Evolutionary conservation across 2,888 invertebrate species (phyloP), one percentile per base, ranked within the genome.

Genomic region (Eupithecia dodoneata): DNA sequence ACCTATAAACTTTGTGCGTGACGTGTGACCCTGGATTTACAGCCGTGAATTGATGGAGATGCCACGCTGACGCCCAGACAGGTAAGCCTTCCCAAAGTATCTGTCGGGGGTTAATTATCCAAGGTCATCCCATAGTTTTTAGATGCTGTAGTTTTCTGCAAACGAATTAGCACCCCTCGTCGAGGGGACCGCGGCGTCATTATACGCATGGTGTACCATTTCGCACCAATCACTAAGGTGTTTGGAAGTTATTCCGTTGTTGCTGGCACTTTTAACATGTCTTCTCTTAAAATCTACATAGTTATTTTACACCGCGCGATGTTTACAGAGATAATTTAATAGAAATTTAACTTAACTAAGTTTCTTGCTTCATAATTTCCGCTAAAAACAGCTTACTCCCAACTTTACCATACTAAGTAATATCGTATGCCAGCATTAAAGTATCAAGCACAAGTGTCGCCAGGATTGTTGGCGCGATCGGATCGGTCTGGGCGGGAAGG

Each of bases 351-450:
- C 59, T 18, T 9, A n/a, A 18, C 4, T 12, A 41, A 18, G 18
- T 59, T 59, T 2, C 59, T 18, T 18, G 63, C 30, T 63, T 63
- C 30, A 66, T 66, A 66, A 66, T 66, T 49, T 55, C 55, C 66
- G n/a, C 44, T 63, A 63, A 71, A 47, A 74, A 70, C 55, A 59
- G 12, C 45, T 72, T 41, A 59, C 67, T 47, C 47, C 42, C 45
- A 59, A 74, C 30, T 59, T 18, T 42, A 42, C 66, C 66, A 42
- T 42, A 66, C 66, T 42, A 1, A 30, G 30, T 30, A 30, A 7
- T 42, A 63, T 63, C 30, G 63, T 63, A 63, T 30, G 63, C 63
- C 30, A 63, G 30, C 10, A 63, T 30, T 59, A 30, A 59, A 12
- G 59, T 10, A 30, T 3, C 18, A 63, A 4, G 42, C 42, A 13